Evolutionary conservation across 2,797 vertebrate species (phyloP).

Genomic region (Oreochromis mossambicus): DNA sequence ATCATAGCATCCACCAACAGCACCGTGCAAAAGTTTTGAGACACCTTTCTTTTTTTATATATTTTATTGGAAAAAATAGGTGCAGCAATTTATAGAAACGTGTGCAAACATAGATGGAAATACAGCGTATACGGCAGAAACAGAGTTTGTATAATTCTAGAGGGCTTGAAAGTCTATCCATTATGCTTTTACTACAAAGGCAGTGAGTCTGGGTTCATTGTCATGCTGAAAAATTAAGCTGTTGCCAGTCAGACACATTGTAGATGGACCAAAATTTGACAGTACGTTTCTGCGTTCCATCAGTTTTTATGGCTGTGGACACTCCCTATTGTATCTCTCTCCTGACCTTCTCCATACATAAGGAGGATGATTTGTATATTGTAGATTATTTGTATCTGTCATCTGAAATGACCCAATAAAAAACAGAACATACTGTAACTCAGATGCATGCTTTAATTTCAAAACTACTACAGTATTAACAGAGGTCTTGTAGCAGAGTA

Average conservation of each 20-base stretch:
- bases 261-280: background rate
- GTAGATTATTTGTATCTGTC: background rate
- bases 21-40: background rate
- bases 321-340: background rate
- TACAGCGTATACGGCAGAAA: background rate
- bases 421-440: background rate
- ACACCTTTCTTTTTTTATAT: background rate
- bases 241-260: background rate
- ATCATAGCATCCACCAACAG: background rate
- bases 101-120: background rate
- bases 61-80: background rate
- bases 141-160: background rate
- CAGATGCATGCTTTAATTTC: background rate
- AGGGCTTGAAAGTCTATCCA: background rate
- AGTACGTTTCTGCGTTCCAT: background rate
- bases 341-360: background rate
- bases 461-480: background rate
- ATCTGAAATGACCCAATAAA: background rate
- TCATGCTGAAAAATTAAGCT: background rate
- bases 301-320: background rate
- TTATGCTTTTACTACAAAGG: background rate
- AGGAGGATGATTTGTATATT: background rate
- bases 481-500: background rate
- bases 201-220: background rate
- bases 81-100: background rate